Percentiles rank a stretch among this genome's conserved stretches.
Conservation (phyloP, 2,113 vertebrate genomes). For the Callipepla californica region DNA sequence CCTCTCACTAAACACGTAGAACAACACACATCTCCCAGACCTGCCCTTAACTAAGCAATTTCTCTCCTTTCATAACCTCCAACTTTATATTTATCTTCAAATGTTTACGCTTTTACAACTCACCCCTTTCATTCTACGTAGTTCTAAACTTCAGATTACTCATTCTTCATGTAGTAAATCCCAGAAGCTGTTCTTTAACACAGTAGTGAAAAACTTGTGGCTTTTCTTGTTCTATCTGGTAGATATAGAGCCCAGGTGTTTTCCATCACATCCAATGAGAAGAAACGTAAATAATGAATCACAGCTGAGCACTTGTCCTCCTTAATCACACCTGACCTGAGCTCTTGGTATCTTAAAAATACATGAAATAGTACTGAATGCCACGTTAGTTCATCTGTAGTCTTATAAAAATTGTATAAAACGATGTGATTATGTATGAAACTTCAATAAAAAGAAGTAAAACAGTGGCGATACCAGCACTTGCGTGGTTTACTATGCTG, state of each 20-base stretch:
- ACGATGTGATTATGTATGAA: not conserved
- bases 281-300: not conserved
- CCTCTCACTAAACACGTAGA: rapidly evolving
- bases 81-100: not conserved
- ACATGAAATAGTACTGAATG: not conserved
- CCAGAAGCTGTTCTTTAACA: not conserved
- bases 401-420: not conserved
- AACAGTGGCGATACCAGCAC: not conserved
- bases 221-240: not conserved
- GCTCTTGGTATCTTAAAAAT: not conserved
- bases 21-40: rapidly evolving
- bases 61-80: not conserved
- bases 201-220: not conserved
- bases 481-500: not conserved
- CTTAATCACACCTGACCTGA: not conserved
- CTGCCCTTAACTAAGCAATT: rapidly evolving
- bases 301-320: not conserved
- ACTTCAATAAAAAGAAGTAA: not conserved
- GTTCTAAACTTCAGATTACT: rapidly evolving
- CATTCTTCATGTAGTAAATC: not conserved
- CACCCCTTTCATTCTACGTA: rapidly evolving
- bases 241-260: not conserved
- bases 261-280: rapidly evolving
- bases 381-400: not conserved
- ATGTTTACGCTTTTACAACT: not conserved